A percentile compares a stretch with the other conserved stretches of the same genome.
phyloP scores from a whole-genome alignment of 2,888 invertebrate species.

The Thymelicus acteon region DNA sequence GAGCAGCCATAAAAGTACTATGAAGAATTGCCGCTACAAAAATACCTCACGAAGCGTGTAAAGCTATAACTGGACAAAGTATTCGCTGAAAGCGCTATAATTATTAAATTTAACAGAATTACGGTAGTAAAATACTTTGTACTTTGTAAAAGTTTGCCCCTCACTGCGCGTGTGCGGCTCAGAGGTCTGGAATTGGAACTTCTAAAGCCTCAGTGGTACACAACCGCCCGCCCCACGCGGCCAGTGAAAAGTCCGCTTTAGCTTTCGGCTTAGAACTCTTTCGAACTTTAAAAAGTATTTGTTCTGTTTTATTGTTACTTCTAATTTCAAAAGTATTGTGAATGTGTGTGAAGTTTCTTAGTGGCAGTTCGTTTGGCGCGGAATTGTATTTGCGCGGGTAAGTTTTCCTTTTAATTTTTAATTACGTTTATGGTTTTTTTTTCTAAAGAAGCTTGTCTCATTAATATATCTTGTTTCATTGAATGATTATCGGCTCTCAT shows the following conservation, averaged over 20 bases:
- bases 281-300: slow-evolving; percentile 31
- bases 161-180: slow-evolving; percentile 32
- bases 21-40: slow-evolving; percentile 16
- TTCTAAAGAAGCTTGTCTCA: no score
- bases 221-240: slow-evolving; percentile 9
- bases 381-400: background rate
- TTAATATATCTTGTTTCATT: no score
- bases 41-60: slow-evolving; percentile 15
- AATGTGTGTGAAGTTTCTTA: background rate
- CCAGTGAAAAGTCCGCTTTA: background rate
- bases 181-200: slow-evolving; percentile 17
- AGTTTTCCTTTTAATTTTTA: background rate
- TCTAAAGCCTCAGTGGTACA: slow-evolving; percentile 8
- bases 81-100: slow-evolving; percentile 27
- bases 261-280: slow-evolving; percentile 11
- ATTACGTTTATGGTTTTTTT: background rate
- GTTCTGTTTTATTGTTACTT: background rate
- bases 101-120: slow-evolving; percentile 36
- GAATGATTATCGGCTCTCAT: no score
- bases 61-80: slow-evolving; percentile 29
- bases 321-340: slow-evolving; percentile 8
- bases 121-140: slow-evolving; percentile 31
- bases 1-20: slow-evolving; percentile 26
- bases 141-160: slow-evolving; percentile 32
- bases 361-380: background rate